These are phyloP conservation scores for Brachionus manjavacas DNA, from an alignment of 1,140 invertebrate species.

Conservation along the genomic window DNA sequence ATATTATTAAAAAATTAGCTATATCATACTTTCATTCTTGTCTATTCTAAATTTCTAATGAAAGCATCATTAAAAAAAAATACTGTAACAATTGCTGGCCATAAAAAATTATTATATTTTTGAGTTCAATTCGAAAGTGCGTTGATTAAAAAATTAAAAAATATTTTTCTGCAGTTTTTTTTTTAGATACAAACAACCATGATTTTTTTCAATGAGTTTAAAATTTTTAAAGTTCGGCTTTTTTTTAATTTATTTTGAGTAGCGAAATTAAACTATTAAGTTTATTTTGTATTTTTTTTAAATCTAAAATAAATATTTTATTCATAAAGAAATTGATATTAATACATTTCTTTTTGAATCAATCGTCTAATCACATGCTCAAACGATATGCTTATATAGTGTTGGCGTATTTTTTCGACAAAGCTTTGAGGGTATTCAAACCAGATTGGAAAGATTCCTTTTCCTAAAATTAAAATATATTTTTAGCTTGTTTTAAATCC, in stretches of 20 bases:
- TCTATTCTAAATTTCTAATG: no score
- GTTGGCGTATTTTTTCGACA: constrained; percentile 39
- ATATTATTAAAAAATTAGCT: no score
- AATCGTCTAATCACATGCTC: not conserved
- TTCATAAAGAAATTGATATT: constrained; percentile 18
- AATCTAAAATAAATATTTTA: constrained; percentile 26
- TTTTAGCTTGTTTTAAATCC: not conserved
- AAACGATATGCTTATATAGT: constrained; percentile 16
- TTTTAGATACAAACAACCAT: not conserved
- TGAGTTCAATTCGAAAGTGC: no score
- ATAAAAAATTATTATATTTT: no score
- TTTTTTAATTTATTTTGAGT: not conserved
- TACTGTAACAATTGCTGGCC: no score
- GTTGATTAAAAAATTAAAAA: no score
- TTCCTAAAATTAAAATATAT: not conserved
- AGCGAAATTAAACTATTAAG: constrained; percentile 30
- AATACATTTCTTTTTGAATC: not conserved
- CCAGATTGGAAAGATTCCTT: constrained; percentile 38
- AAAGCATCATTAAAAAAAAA: no score
- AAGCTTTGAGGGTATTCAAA: not conserved
- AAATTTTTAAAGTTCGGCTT: not conserved
- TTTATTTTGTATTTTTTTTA: constrained; percentile 24
- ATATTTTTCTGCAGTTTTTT: no score
- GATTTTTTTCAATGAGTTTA: not conserved
- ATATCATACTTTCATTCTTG: no score